phyloP scores from a whole-genome alignment of 2,113 vertebrate species.

The Chrysemys picta region DNA sequence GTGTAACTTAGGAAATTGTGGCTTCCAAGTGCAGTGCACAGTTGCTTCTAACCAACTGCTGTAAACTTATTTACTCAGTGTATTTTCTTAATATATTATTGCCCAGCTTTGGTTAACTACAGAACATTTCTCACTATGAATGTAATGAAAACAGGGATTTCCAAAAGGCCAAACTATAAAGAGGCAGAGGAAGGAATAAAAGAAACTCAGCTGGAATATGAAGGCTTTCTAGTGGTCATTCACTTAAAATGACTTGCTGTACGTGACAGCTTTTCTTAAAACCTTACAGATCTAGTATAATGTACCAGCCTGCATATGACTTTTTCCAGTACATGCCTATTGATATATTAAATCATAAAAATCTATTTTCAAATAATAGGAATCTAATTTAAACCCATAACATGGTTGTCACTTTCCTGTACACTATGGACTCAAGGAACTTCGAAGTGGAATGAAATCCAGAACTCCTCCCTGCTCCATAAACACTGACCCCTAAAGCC shows the following conservation, averaged over 20 bases:
- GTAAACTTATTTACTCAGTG: neutral
- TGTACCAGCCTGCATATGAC: neutral
- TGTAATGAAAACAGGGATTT: constrained; percentile 42
- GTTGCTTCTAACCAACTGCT: neutral
- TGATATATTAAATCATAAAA: neutral
- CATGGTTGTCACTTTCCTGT: neutral
- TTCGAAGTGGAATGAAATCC: neutral
- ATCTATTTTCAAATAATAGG: neutral
- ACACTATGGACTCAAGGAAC: neutral
- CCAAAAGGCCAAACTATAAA: constrained; percentile 13
- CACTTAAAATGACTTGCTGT: neutral
- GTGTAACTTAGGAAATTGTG: neutral
- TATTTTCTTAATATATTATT: neutral
- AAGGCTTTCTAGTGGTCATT: neutral
- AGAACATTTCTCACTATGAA: neutral
- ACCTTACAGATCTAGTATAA: neutral
- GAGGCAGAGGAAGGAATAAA: neutral
- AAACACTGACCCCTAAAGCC: neutral
- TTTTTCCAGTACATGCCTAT: neutral
- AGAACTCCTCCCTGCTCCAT: neutral
- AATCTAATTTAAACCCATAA: neutral
- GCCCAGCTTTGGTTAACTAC: neutral
- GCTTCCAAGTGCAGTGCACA: neutral
- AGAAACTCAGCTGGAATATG: constrained; percentile 14
- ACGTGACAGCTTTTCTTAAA: neutral